phyloP scores from a whole-genome alignment of 1,140 invertebrate species.

The Trichoplusia ni region DNA sequence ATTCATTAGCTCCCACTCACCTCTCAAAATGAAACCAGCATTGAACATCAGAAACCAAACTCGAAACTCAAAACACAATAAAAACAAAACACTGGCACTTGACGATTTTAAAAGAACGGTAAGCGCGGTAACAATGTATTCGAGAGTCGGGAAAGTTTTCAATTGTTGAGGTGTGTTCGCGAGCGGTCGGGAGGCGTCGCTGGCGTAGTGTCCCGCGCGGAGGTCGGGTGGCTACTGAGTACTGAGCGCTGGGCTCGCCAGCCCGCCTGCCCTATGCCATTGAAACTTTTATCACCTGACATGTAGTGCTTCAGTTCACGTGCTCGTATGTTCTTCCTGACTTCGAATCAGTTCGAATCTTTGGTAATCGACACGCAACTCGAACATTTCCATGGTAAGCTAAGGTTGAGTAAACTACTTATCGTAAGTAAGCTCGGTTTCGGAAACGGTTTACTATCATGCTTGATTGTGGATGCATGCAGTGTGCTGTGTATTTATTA shows the following conservation, averaged over 20 bases:
- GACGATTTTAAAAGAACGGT: neutral
- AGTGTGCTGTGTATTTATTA: neutral
- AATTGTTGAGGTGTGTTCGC: neutral
- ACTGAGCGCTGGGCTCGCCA: neutral
- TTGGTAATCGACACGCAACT: neutral
- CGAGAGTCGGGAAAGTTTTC: neutral
- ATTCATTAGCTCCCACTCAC: no score
- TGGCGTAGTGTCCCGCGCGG: conserved; percentile 3
- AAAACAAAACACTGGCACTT: conserved; percentile 9
- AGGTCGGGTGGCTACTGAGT: conserved; percentile 22
- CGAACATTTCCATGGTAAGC: neutral
- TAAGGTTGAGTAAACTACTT: neutral
- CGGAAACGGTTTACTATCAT: neutral
- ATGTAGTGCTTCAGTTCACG: neutral
- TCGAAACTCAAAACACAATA: neutral
- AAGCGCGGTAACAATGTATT: neutral
- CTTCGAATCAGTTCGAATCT: neutral
- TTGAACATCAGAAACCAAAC: neutral
- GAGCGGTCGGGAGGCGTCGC: conserved; percentile 1
- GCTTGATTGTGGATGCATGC: neutral
- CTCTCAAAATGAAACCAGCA: neutral
- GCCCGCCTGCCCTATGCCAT: neutral
- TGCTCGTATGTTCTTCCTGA: neutral
- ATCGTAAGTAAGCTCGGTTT: neutral
- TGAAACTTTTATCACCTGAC: conserved; percentile 14